Percentiles rank a stretch among this genome's conserved stretches.
Evolutionary conservation across 2,113 vertebrate genomes (phyloP).

Genomic region (Thalassarche chlororhynchos): DNA sequence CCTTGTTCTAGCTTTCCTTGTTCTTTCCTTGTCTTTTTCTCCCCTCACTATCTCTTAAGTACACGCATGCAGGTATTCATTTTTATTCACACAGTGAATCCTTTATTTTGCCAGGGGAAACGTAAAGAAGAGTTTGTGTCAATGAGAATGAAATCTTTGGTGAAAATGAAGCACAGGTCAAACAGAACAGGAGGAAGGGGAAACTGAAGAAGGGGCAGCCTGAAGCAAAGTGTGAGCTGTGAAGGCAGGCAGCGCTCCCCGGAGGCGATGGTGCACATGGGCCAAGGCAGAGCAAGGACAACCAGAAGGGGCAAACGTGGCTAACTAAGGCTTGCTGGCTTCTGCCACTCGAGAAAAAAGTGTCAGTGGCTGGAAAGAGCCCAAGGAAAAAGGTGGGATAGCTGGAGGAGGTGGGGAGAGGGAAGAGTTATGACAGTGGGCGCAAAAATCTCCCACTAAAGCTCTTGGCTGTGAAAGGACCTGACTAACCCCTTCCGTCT

Average conservation of each 20-base stretch:
- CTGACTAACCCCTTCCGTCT: slow-evolving; percentile 48
- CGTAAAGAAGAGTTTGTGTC: neutral
- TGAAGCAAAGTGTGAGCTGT: neutral
- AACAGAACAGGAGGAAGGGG: neutral
- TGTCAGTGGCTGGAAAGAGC: neutral
- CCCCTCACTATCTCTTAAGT: neutral
- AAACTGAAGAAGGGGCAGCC: neutral
- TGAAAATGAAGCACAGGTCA: neutral
- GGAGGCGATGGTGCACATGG: neutral
- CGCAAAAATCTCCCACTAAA: neutral
- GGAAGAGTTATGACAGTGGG: slow-evolving; percentile 7
- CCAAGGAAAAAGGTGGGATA: neutral
- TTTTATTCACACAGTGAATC: neutral
- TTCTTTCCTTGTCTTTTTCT: neutral
- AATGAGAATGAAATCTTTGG: neutral
- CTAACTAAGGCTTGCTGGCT: neutral
- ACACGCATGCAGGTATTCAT: neutral
- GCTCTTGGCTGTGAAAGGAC: neutral
- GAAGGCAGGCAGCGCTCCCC: neutral
- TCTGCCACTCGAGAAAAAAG: neutral
- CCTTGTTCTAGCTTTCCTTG: neutral
- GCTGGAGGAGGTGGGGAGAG: neutral
- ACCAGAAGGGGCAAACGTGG: accelerated
- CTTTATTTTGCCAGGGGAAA: neutral
- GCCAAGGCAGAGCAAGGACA: neutral